These are phyloP conservation scores for Centropus unirufus DNA, from an alignment of 2,113 vertebrate genomes.

Conservation along the genomic window DNA sequence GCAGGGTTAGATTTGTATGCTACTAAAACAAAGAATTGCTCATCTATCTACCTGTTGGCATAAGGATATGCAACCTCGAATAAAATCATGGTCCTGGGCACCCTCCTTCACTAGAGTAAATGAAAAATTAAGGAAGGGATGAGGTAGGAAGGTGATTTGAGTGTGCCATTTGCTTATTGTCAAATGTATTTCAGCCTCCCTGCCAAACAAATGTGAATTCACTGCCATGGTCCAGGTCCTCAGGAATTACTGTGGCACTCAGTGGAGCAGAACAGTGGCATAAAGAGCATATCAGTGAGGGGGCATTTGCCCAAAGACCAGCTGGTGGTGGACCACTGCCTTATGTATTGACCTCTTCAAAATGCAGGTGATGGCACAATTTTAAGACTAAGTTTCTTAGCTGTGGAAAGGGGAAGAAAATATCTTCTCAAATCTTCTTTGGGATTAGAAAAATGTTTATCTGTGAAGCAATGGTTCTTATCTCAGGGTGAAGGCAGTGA, in stretches of 20 bases:
- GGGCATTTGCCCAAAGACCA: rapidly evolving
- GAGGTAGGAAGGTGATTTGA: not conserved
- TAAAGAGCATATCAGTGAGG: not conserved
- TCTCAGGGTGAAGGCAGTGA: not conserved
- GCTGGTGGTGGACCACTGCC: not conserved
- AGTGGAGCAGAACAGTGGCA: not conserved
- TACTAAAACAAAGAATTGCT: not conserved
- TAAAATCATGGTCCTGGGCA: not conserved
- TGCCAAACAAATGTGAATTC: not conserved
- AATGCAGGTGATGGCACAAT: not conserved
- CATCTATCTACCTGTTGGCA: not conserved
- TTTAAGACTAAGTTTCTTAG: not conserved
- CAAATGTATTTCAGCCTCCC: not conserved
- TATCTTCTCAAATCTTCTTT: not conserved
- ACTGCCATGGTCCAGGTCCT: not conserved
- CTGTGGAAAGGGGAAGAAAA: not conserved
- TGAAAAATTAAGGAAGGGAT: not conserved
- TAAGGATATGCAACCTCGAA: not conserved
- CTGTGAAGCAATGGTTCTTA: not conserved
- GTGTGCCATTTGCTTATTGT: not conserved
- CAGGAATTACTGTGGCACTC: not conserved
- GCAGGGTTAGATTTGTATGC: not conserved
- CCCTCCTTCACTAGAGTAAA: not conserved
- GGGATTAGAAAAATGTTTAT: not conserved
- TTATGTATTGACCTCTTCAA: not conserved